Evolutionary conservation across 1,140 invertebrate species (phyloP).

Genomic region (Nautilus pompilius): DNA sequence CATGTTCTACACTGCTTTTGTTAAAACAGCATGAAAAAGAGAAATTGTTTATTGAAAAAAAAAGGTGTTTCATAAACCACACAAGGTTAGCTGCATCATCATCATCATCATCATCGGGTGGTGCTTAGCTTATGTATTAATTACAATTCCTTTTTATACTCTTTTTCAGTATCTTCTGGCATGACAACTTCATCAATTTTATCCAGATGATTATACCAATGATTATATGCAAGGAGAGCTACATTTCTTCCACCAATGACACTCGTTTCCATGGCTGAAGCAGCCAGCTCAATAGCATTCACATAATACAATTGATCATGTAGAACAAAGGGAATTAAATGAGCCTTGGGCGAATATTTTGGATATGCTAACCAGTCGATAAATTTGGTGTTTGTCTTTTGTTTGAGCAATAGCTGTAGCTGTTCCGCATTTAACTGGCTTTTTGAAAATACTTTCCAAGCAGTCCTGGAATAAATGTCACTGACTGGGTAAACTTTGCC

Average conservation of each 20-base stretch:
- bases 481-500: conserved; percentile 9
- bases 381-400: conserved; percentile 51
- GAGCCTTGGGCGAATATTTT: conserved; percentile 56
- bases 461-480: too few species aligned
- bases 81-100: too few species aligned
- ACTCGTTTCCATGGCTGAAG: conserved; percentile 73
- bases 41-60: too few species aligned
- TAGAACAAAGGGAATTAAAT: conserved; percentile 60
- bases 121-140: too few species aligned
- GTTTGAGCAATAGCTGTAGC: conserved; percentile 59
- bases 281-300: conserved; percentile 69
- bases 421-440: conserved; percentile 52
- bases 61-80: too few species aligned
- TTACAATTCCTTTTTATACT: too few species aligned
- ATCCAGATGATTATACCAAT: conserved; percentile 40
- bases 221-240: conserved; percentile 61
- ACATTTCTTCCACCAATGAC: conserved; percentile 66
- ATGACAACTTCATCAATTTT: too few species aligned
- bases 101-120: too few species aligned
- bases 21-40: too few species aligned
- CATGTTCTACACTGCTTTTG: too few species aligned
- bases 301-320: conserved; percentile 63
- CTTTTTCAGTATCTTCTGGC: too few species aligned
- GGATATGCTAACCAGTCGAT: conserved; percentile 67
- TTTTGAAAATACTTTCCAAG: conserved; percentile 66